Percentiles rank a stretch among this genome's conserved stretches.
These are phyloP conservation scores for Danaus melanippus DNA, from an alignment of 1,140 invertebrate genomes.

Conservation along the genomic window DNA sequence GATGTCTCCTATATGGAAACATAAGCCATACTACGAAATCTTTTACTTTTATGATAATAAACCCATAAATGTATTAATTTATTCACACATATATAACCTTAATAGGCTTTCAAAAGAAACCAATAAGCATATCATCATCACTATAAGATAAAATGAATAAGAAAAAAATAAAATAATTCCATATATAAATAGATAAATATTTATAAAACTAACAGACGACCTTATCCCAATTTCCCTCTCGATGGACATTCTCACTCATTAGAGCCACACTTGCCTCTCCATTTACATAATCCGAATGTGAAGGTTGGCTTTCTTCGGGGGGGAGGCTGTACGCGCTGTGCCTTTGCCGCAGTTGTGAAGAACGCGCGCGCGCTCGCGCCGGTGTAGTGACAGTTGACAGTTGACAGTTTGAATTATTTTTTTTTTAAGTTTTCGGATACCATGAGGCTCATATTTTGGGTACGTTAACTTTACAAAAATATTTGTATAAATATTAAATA, in stretches of 20 bases:
- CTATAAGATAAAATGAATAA: conserved; percentile 1
- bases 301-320: conserved; percentile 63
- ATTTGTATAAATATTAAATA: conserved; percentile 39
- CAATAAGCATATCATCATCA: no score
- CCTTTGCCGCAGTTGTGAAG: conserved; percentile 45
- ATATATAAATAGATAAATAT: not conserved
- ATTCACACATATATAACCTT: no score
- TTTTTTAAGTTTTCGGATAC: conserved; percentile 55
- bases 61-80: not conserved
- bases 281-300: conserved; percentile 67
- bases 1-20: conserved; percentile 12
- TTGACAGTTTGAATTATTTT: conserved; percentile 26
- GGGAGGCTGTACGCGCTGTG: conserved; percentile 41
- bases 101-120: no score
- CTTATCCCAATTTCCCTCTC: conserved; percentile 40
- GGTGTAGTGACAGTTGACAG: conserved; percentile 48
- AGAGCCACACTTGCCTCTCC: conserved; percentile 42
- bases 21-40: not conserved
- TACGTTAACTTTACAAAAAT: conserved; percentile 42
- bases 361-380: conserved; percentile 55
- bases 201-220: conserved; percentile 15
- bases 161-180: conserved; percentile 10
- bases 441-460: conserved; percentile 65
- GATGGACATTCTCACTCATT: conserved; percentile 24
- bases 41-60: conserved; percentile 3